These are phyloP conservation scores for Caenorhabditis briggsae DNA, from an alignment of 1,140 invertebrate species.

Conservation along the genomic window DNA sequence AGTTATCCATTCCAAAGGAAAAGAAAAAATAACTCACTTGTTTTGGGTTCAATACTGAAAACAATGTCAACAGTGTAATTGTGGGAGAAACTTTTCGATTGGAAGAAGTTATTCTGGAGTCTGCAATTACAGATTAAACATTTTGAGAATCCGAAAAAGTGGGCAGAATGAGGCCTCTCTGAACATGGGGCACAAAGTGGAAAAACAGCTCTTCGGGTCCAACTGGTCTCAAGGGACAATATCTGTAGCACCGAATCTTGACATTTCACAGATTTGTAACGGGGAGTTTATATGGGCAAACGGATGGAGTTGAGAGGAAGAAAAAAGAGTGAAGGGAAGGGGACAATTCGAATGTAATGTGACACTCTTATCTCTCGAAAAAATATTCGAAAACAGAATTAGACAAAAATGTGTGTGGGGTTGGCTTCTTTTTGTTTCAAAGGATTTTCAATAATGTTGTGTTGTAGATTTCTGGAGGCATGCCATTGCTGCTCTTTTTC, in stretches of 20 bases:
- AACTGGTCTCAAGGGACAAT: constrained; percentile 51
- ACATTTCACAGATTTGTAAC: constrained; percentile 47
- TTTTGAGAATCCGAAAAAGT: background rate
- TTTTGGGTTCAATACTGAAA: constrained; percentile 35
- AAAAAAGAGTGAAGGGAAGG: background rate
- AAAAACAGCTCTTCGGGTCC: constrained; percentile 28
- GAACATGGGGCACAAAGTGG: constrained; percentile 44
- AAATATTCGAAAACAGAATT: background rate
- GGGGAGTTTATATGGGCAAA: constrained; percentile 15
- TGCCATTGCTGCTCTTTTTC: too few species aligned
- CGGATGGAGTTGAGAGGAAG: too few species aligned
- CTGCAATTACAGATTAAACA: constrained; percentile 5
- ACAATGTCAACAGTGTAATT: constrained; percentile 10
- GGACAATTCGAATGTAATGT: constrained; percentile 40
- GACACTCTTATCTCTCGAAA: constrained; percentile 7
- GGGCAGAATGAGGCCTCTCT: constrained; percentile 7
- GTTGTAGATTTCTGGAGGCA: too few species aligned
- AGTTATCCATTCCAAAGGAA: background rate
- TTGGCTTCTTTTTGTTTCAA: background rate
- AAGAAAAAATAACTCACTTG: constrained; percentile 28
- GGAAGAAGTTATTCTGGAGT: constrained; percentile 33
- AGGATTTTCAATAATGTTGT: background rate
- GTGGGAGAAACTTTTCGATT: constrained; percentile 44
- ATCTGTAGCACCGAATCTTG: constrained; percentile 43
- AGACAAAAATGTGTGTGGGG: constrained; percentile 26